Evolutionary conservation across 2,888 invertebrate species (phyloP).

Genomic region (Phaedon cochleariae): DNA sequence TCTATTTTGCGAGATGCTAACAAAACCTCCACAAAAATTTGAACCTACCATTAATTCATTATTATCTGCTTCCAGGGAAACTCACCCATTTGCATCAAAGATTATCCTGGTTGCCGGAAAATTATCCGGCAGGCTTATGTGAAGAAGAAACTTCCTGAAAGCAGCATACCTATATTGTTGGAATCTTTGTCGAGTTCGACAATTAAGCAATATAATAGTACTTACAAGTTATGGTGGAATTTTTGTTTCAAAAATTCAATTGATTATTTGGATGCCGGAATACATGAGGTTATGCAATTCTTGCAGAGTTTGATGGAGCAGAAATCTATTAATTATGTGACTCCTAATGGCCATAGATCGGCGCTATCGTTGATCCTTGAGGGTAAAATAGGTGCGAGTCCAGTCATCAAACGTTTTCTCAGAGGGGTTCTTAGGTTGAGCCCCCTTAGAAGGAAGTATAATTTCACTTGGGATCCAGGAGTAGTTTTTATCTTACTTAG

Average conservation of each 20-base stretch:
- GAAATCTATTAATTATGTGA: too few relatives aligned
- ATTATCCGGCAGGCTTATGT: not conserved
- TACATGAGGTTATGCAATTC: too few relatives aligned
- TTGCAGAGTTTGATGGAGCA: too few relatives aligned
- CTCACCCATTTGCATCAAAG: not conserved
- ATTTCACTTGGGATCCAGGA: too few relatives aligned
- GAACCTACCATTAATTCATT: not conserved
- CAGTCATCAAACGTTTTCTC: too few relatives aligned
- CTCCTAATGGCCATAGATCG: too few relatives aligned
- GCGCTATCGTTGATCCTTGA: too few relatives aligned
- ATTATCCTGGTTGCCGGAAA: conserved; percentile 6
- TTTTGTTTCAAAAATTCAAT: not conserved
- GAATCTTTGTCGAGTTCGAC: conserved; percentile 1
- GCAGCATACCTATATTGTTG: not conserved
- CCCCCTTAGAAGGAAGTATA: too few relatives aligned
- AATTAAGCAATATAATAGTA: conserved; percentile 10
- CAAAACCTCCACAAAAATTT: not conserved
- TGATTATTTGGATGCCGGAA: not conserved
- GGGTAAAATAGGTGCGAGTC: too few relatives aligned
- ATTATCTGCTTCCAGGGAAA: not conserved
- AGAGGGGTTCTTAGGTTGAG: too few relatives aligned
- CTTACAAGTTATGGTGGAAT: conserved; percentile 4
- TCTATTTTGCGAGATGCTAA: not conserved
- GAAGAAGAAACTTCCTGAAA: not conserved
- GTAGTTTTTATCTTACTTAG: too few relatives aligned